phyloP scores from a whole-genome alignment of 2,113 vertebrate species.

The Lagopus leucura region DNA sequence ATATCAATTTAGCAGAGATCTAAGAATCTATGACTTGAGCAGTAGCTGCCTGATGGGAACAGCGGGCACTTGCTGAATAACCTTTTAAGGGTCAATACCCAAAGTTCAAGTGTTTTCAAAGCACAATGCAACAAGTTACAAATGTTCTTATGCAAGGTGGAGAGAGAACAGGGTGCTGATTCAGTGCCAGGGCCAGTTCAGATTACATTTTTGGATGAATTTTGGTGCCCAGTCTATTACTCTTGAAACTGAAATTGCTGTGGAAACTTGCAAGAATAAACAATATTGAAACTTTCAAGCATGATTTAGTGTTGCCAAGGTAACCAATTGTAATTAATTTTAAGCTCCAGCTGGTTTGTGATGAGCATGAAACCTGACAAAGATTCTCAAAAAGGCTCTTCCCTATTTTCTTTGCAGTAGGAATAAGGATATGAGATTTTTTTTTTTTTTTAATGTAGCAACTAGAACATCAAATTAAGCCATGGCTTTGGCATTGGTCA shows the following conservation, averaged over 20 bases:
- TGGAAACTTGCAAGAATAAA: conserved; percentile 52
- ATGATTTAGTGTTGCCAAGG: conserved; percentile 67
- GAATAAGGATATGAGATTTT: background rate
- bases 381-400: conserved; percentile 30
- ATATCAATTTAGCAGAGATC: conserved; percentile 66
- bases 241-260: conserved; percentile 22
- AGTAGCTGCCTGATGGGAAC: conserved; percentile 63
- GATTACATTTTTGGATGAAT: background rate
- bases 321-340: conserved; percentile 76
- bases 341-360: conserved; percentile 69
- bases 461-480: background rate
- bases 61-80: conserved; percentile 59
- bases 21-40: conserved; percentile 58
- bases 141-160: background rate
- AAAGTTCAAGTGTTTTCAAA: conserved; percentile 55
- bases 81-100: conserved; percentile 38
- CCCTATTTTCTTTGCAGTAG: background rate
- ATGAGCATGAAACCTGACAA: conserved; percentile 63
- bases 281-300: conserved; percentile 52
- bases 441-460: background rate
- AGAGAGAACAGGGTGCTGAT: background rate
- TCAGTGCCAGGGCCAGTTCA: background rate
- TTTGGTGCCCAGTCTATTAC: background rate
- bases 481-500: background rate
- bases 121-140: background rate